Base-by-base conservation (phyloP, 2,797 vertebrate genomes). In the Tinamus major region DNA sequence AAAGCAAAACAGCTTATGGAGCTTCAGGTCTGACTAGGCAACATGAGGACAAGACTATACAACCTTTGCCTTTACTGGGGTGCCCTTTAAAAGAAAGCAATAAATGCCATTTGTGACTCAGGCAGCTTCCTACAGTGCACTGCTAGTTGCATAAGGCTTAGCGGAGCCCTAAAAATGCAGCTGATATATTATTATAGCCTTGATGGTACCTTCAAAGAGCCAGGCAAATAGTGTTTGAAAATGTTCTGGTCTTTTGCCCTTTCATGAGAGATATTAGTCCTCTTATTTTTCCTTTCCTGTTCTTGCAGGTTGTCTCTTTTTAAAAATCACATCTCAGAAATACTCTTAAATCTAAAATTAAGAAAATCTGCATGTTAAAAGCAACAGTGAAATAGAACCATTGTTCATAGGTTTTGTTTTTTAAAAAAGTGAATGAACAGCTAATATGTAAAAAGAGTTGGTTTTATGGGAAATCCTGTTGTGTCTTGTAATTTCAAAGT, bases 401-500 rank as follows among this genome's bases (percentile, higher is more conserved):
- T 71, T 85, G 15, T 44, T 33, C 31, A 16, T 21, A 49, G 26
- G 19, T 63, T 35, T 35, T 35, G 35, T 35, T 35, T 35, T 35
- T 35, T 77, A 39, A 41, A 48, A 80, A 78, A 55, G 24, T 7
- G 13, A 51, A 51, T 26, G 24, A 2, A 0, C 8, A 71, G 53
- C 41, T 71, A 85, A 55, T 87, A 87, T 72, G 69, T 88, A 78
- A 51, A 35, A n/a, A 56, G 59, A 79, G 53, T 68, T 12, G 9
- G 83, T 56, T 86, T 77, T 87, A 65, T 91, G 77, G 89, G 90
- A 90, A 95, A 72, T 61, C 58, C 71, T 82, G 35, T 31, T 69
- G 61, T 72, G 72, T 68, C 37, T 94, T 91, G 44, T 67, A 65
- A 82, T 94, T 94, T 74, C 78, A 24, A 92, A 95, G 90, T 13